These are phyloP conservation scores for Tiliacea citrago DNA, from an alignment of 2,888 invertebrate species.

Conservation along the genomic window DNA sequence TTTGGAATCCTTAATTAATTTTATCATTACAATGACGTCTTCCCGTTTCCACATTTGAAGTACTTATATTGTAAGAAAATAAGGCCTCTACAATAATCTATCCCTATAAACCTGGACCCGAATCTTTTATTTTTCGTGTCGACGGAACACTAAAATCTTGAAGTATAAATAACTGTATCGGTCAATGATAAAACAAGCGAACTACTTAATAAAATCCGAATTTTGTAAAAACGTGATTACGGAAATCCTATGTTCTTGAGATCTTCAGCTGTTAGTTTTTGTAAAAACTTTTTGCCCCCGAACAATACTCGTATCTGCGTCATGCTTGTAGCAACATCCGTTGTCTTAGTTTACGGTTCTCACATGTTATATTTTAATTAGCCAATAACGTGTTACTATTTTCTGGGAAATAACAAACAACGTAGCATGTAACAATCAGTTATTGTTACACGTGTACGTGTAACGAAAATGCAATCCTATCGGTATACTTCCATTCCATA, in stretches of 20 bases:
- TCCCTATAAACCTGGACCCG: not conserved
- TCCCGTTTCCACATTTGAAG: constrained; percentile 12
- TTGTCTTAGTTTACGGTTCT: constrained; percentile 62
- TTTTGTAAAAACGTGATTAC: constrained; percentile 48
- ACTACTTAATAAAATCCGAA: constrained; percentile 26
- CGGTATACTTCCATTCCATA: not conserved
- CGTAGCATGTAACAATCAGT: constrained; percentile 24
- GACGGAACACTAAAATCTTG: not conserved
- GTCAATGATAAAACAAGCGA: constrained; percentile 6
- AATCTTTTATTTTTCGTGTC: not conserved
- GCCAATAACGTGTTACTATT: constrained; percentile 29
- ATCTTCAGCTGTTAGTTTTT: constrained; percentile 65
- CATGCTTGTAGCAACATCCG: constrained; percentile 61
- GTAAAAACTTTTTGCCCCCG: constrained; percentile 56
- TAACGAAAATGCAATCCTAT: constrained; percentile 35
- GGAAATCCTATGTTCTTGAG: constrained; percentile 62
- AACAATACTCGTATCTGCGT: constrained; percentile 55
- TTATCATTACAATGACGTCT: constrained; percentile 36
- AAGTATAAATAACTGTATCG: constrained; percentile 19
- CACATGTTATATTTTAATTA: constrained; percentile 57
- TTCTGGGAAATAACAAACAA: constrained; percentile 44
- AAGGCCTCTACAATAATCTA: not conserved
- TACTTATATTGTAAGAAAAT: not conserved
- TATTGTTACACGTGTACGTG: constrained; percentile 37
- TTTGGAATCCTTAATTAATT: constrained; percentile 55